These are phyloP conservation scores for Anthrax anthrax DNA, from an alignment of 2,888 invertebrate genomes.

Conservation along the genomic window DNA sequence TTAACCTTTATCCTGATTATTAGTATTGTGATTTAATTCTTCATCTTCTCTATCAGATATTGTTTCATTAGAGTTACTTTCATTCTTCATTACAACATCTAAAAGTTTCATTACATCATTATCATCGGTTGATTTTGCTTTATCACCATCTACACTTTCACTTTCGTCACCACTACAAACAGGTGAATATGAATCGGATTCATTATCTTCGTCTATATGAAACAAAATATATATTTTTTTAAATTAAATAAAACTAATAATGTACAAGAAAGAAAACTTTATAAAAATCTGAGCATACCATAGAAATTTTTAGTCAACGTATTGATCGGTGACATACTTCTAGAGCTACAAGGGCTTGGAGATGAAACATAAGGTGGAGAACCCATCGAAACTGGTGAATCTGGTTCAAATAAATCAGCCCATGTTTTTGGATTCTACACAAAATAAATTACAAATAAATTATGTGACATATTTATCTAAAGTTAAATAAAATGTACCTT, in stretches of 20 bases:
- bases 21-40: slow-evolving; percentile 20
- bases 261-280: not conserved
- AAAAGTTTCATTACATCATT: slow-evolving; percentile 28
- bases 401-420: slow-evolving; percentile 22
- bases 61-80: slow-evolving; percentile 25
- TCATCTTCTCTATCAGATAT: slow-evolving; percentile 29
- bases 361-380: slow-evolving; percentile 12
- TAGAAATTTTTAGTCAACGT: slow-evolving; percentile 5
- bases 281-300: too few species aligned
- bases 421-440: slow-evolving; percentile 5
- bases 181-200: slow-evolving; percentile 30
- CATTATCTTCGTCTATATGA: slow-evolving; percentile 14
- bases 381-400: slow-evolving; percentile 20
- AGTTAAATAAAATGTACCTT: not conserved
- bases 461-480: slow-evolving; percentile 14
- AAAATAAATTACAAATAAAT: not conserved
- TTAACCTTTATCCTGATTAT: not conserved
- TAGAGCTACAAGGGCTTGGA: slow-evolving; percentile 30
- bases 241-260: not conserved
- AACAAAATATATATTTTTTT: too few species aligned
- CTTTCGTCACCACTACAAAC: slow-evolving; percentile 33
- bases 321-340: slow-evolving; percentile 28
- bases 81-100: slow-evolving; percentile 21
- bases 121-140: slow-evolving; percentile 12
- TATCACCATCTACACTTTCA: slow-evolving; percentile 16